A percentile compares a stretch with the other conserved stretches of the same genome.
These are phyloP conservation scores for Polydrusus tereticollis DNA, from an alignment of 2,888 invertebrate species.

Conservation along the genomic window DNA sequence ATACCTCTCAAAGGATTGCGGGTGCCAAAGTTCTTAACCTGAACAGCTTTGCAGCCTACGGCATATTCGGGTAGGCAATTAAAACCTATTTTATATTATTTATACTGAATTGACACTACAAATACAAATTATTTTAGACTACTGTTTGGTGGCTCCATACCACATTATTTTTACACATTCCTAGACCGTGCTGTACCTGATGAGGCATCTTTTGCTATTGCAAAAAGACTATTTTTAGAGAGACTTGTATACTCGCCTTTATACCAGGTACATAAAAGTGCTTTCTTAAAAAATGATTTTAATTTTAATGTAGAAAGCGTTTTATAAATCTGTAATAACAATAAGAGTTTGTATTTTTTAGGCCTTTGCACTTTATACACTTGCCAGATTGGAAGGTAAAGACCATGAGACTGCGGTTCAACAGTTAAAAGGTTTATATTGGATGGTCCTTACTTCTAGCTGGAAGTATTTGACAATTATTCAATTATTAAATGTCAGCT, in stretches of 20 bases:
- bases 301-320: too few species aligned
- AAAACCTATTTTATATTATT: background rate
- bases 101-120: too few species aligned
- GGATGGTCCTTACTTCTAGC: conserved; percentile 77
- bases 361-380: conserved; percentile 79
- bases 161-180: conserved; percentile 81
- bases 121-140: conserved; percentile 68
- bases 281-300: too few species aligned
- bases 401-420: conserved; percentile 75
- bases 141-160: conserved; percentile 83
- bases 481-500: conserved; percentile 80
- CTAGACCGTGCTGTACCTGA: conserved; percentile 74
- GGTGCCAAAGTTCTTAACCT: conserved; percentile 74
- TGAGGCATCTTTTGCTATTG: conserved; percentile 66
- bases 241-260: conserved; percentile 80
- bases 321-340: background rate
- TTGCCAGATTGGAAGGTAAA: conserved; percentile 84
- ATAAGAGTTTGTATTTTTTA: conserved; percentile 39
- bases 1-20: conserved; percentile 80
- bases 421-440: conserved; percentile 76
- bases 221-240: conserved; percentile 78
- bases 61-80: conserved; percentile 78
- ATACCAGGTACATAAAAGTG: conserved; percentile 69
- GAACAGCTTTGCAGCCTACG: conserved; percentile 80
- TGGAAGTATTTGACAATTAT: conserved; percentile 83